Conservation (phyloP, 1,140 invertebrate species). For the Whitmania pigra region DNA sequence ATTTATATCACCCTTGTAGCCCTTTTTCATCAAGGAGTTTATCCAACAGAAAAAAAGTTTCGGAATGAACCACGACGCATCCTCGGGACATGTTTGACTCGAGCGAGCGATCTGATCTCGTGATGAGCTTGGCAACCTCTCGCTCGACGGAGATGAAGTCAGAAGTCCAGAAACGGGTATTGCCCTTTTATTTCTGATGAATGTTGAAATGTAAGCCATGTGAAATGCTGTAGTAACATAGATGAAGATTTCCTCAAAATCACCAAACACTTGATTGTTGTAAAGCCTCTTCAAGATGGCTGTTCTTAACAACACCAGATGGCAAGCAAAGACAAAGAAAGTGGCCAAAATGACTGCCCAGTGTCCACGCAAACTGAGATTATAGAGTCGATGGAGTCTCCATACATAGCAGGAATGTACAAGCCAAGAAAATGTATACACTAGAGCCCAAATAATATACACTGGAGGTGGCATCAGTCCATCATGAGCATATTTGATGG, state of each 20-base stretch:
- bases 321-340: constrained; percentile 51
- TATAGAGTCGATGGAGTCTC: constrained; percentile 50
- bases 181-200: constrained; percentile 32
- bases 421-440: constrained; percentile 61
- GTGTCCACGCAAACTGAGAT: constrained; percentile 56
- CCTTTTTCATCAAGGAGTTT: constrained; percentile 67
- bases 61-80: constrained; percentile 56
- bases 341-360: constrained; percentile 53
- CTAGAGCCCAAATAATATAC: constrained; percentile 55
- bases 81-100: constrained; percentile 50
- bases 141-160: constrained; percentile 37
- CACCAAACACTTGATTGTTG: constrained; percentile 41
- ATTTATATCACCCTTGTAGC: constrained; percentile 55
- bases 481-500: constrained; percentile 25
- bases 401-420: constrained; percentile 62
- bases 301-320: constrained; percentile 38
- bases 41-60: constrained; percentile 77
- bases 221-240: constrained; percentile 31
- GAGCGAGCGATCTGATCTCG: background rate
- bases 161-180: constrained; percentile 40
- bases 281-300: constrained; percentile 29
- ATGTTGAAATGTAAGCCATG: constrained; percentile 34
- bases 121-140: background rate
- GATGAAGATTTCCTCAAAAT: constrained; percentile 41
- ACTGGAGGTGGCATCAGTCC: constrained; percentile 43